Percentiles rank a stretch among this genome's conserved stretches.
Conservation (phyloP, 2,888 invertebrate genomes). For the Hofmannophila pseudospretella region DNA sequence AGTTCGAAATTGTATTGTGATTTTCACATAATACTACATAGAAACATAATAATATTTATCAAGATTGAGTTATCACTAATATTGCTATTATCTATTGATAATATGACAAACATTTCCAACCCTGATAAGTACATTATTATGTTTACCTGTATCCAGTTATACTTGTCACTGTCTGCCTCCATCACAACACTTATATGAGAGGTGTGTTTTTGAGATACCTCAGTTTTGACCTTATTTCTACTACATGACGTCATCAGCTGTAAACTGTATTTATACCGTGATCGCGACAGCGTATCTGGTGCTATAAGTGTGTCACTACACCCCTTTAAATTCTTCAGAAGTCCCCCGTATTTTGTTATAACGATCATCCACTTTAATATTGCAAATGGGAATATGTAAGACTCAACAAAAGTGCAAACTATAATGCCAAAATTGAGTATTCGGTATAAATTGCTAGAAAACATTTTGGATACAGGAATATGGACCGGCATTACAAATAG, state of each 20-base stretch:
- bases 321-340: conserved; percentile 15
- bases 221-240: conserved; percentile 1
- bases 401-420: conserved; percentile 39
- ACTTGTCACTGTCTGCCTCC: conserved; percentile 22
- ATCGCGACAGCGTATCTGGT: conserved; percentile 12
- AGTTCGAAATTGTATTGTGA: too few relatives aligned
- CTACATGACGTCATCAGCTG: conserved; percentile 32
- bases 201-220: conserved; percentile 14
- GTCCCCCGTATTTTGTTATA: conserved; percentile 34
- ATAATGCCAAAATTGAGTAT: conserved; percentile 34
- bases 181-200: conserved; percentile 41
- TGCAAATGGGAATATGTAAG: conserved; percentile 40
- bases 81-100: too few relatives aligned
- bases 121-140: too few relatives aligned
- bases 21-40: too few relatives aligned
- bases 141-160: conserved; percentile 32
- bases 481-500: neutral
- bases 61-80: too few relatives aligned
- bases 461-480: conserved; percentile 10
- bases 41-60: too few relatives aligned
- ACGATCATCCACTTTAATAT: conserved; percentile 47
- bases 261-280: conserved; percentile 36
- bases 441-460: conserved; percentile 24
- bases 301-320: conserved; percentile 9
- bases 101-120: too few relatives aligned